A percentile compares a stretch with the other conserved stretches of the same genome.
phyloP scores from a whole-genome alignment of 2,797 vertebrate species.

The Florisuga fusca region DNA sequence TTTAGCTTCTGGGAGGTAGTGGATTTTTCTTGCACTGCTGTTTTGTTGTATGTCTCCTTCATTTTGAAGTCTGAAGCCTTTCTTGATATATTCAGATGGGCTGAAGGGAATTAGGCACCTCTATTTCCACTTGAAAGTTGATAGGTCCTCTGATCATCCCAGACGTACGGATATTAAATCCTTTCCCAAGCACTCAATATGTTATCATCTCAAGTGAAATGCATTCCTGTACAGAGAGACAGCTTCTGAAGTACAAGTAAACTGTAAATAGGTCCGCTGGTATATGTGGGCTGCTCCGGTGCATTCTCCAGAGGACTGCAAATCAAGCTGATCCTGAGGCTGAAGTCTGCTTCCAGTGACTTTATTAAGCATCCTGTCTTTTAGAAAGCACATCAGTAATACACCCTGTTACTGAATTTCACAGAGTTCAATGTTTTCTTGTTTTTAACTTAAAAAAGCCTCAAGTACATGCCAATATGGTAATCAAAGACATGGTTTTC shows the following conservation, averaged over 20 bases:
- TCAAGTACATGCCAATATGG: neutral
- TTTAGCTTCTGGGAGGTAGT: neutral
- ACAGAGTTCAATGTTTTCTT: neutral
- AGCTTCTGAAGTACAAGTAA: neutral
- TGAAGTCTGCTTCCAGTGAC: neutral
- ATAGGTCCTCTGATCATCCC: neutral
- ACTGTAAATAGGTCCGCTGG: neutral
- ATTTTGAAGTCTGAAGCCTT: neutral
- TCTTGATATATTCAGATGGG: neutral
- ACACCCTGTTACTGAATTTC: neutral
- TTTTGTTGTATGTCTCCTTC: neutral
- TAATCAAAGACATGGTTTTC: neutral
- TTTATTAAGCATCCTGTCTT: neutral
- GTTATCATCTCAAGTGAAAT: neutral
- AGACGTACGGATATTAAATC: neutral
- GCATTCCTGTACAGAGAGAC: neutral
- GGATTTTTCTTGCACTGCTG: neutral
- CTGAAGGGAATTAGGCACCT: neutral
- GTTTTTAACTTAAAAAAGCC: neutral
- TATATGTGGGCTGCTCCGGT: neutral
- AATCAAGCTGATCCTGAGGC: neutral
- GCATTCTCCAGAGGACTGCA: neutral
- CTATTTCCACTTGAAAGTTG: neutral
- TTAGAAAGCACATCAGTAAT: neutral
- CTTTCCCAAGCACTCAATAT: neutral